A percentile compares a stretch with the other conserved stretches of the same genome.
These are phyloP conservation scores for Halictus rubicundus DNA, from an alignment of 1,140 invertebrate species.

Conservation along the genomic window DNA sequence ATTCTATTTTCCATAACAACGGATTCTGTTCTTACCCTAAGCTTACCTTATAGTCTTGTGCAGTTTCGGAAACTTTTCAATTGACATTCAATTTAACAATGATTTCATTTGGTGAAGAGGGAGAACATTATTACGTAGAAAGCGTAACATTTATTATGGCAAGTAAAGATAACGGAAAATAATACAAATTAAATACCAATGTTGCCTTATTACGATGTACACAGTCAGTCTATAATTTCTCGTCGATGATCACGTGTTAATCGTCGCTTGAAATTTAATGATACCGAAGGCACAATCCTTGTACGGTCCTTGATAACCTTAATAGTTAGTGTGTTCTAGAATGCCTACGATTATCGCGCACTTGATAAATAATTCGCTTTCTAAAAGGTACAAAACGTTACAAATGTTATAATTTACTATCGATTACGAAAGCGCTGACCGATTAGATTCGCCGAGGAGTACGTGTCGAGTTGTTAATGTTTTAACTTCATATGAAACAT, in stretches of 20 bases:
- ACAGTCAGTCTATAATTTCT: slow-evolving; percentile 54
- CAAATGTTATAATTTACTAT: slow-evolving; percentile 20
- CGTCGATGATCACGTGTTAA: background rate
- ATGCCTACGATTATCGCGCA: background rate
- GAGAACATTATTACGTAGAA: slow-evolving; percentile 5
- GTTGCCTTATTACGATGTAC: slow-evolving; percentile 15
- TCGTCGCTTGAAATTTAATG: background rate
- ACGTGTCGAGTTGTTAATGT: background rate
- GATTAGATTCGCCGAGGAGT: background rate
- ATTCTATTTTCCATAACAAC: slow-evolving; percentile 29
- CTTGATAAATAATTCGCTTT: slow-evolving; percentile 22
- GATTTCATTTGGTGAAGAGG: background rate
- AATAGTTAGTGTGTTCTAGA: background rate
- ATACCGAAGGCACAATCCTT: background rate
- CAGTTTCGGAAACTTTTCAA: background rate
- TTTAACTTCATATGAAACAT: background rate
- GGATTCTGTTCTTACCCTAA: background rate
- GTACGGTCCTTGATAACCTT: background rate
- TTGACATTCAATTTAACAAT: background rate
- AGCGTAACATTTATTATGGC: slow-evolving; percentile 54
- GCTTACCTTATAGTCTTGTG: background rate
- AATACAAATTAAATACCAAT: slow-evolving; percentile 43
- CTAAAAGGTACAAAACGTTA: slow-evolving; percentile 12
- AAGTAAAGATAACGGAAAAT: slow-evolving; percentile 33
- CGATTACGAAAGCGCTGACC: slow-evolving; percentile 7